These are phyloP conservation scores for Leptopilina myrica DNA, from an alignment of 2,888 invertebrate genomes.

Conservation along the genomic window DNA sequence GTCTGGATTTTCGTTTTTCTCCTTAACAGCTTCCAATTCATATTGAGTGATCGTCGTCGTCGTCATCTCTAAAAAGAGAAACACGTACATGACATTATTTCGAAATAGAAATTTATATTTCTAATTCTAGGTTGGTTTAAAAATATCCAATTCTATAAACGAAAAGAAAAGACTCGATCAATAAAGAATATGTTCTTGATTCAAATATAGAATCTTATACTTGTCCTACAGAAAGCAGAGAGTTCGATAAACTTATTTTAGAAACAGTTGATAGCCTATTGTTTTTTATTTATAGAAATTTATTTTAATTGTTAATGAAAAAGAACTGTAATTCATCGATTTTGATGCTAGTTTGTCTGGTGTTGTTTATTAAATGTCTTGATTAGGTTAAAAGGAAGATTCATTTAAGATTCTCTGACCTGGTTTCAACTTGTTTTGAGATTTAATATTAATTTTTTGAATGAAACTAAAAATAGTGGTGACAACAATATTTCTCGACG, in stretches of 20 bases:
- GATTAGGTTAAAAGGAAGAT: too few species aligned
- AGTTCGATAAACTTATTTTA: slow-evolving; percentile 11
- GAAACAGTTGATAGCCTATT: background rate
- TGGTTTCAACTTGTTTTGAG: too few species aligned
- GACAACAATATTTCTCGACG: too few species aligned
- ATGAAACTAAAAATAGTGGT: too few species aligned
- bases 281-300: background rate
- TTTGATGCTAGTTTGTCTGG: too few species aligned
- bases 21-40: slow-evolving; percentile 51
- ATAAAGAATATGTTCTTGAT: background rate
- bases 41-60: slow-evolving; percentile 63
- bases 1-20: slow-evolving; percentile 9
- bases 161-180: background rate
- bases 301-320: too few species aligned
- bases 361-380: too few species aligned
- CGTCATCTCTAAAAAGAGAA: slow-evolving; percentile 23
- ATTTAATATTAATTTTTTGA: too few species aligned
- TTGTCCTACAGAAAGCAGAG: background rate
- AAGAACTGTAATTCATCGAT: too few species aligned
- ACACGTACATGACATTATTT: background rate
- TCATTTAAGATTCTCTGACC: too few species aligned
- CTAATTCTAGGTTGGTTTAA: too few species aligned
- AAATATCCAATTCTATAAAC: too few species aligned
- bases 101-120: background rate
- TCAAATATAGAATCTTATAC: background rate